Evolutionary conservation across 2,888 invertebrate species (phyloP).

Genomic region (Agriopis aurantiaria): DNA sequence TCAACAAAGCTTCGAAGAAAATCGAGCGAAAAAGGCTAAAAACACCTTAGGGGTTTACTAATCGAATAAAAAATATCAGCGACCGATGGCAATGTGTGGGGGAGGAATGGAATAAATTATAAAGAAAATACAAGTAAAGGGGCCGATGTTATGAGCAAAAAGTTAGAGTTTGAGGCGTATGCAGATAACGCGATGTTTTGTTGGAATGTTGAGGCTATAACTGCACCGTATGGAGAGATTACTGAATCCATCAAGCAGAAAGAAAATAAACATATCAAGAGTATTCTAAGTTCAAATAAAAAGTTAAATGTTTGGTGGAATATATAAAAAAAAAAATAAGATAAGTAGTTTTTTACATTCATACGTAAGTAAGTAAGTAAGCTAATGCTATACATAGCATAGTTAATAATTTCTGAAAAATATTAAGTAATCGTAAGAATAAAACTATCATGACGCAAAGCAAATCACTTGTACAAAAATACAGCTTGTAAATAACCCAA

Average conservation of each 20-base stretch:
- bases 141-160: slow-evolving; percentile 80
- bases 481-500: slow-evolving; percentile 56
- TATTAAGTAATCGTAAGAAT: no score
- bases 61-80: slow-evolving; percentile 88
- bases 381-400: no score
- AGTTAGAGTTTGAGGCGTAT: slow-evolving; percentile 71
- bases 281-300: neutral
- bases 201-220: slow-evolving; percentile 44
- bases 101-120: slow-evolving; percentile 86
- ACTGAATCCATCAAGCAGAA: slow-evolving; percentile 19
- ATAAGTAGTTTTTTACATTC: no score
- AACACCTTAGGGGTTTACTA: slow-evolving; percentile 88
- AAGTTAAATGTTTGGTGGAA: neutral
- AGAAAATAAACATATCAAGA: slow-evolving; percentile 9
- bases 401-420: no score
- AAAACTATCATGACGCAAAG: no score
- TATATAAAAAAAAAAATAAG: no score
- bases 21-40: slow-evolving; percentile 87
- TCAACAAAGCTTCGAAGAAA: slow-evolving; percentile 87
- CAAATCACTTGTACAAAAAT: slow-evolving; percentile 14
- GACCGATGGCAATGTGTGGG: slow-evolving; percentile 85
- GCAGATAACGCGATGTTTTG: slow-evolving; percentile 70
- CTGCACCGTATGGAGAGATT: slow-evolving; percentile 36
- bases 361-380: no score
- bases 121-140: slow-evolving; percentile 85